Conservation (phyloP, 2,797 vertebrate genomes). For the Pangasius sanitwongsei region DNA sequence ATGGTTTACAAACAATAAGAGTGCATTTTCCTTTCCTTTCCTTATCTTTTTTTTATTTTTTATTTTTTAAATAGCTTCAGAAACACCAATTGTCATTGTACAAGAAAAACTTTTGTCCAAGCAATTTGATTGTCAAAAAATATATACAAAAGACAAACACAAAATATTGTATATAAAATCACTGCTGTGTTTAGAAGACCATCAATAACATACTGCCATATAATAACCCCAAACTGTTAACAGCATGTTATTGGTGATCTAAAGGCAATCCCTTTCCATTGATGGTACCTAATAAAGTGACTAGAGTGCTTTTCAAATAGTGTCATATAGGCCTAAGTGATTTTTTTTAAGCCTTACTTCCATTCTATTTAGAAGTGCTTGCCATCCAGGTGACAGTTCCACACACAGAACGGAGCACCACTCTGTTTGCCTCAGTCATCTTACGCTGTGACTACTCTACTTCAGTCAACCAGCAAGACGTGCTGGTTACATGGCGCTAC, state of each 20-base stretch:
- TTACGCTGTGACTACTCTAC: slow-evolving; percentile 92
- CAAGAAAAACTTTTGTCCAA: neutral
- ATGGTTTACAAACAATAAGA: neutral
- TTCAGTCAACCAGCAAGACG: slow-evolving; percentile 83
- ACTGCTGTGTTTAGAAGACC: neutral
- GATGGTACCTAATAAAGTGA: neutral
- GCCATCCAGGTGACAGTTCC: slow-evolving; percentile 76
- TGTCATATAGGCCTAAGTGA: neutral
- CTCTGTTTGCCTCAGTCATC: slow-evolving; percentile 78
- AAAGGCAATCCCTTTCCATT: neutral
- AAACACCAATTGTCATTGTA: neutral
- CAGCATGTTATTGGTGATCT: neutral
- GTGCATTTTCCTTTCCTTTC: neutral
- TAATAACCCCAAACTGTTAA: neutral
- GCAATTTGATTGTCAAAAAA: neutral
- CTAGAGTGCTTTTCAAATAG: neutral
- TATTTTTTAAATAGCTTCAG: neutral
- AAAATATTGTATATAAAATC: neutral
- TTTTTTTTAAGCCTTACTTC: neutral
- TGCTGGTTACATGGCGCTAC: slow-evolving; percentile 89
- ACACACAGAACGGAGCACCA: slow-evolving; percentile 67
- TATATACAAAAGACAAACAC: neutral
- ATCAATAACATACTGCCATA: neutral
- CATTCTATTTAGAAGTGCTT: slow-evolving; percentile 64
- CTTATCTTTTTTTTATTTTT: neutral